Conservation (phyloP, 2,113 vertebrate genomes). For the Pseudorectes ferrugineus region DNA sequence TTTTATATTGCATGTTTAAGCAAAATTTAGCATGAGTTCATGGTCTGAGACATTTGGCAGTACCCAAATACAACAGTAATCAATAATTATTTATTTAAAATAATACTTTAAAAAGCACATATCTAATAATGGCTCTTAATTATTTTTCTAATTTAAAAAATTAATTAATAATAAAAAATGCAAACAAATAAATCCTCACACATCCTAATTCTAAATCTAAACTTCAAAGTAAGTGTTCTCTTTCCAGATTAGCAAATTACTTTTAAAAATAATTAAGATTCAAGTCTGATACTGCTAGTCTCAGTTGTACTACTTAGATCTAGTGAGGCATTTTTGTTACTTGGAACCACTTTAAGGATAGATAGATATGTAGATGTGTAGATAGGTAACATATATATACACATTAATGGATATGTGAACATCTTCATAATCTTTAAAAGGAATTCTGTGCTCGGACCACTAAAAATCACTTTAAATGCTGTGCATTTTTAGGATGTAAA, state of each 20-base stretch:
- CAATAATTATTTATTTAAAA: background rate
- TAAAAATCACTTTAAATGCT: background rate
- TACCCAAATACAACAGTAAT: background rate
- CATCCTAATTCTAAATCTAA: background rate
- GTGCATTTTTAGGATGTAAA: background rate
- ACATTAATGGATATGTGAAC: background rate
- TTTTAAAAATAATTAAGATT: background rate
- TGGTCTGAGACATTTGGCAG: background rate
- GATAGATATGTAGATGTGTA: background rate
- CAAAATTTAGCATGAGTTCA: background rate
- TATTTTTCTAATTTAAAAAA: background rate
- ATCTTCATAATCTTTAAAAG: background rate
- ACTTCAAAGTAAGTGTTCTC: background rate
- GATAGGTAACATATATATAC: background rate
- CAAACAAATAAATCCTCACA: background rate
- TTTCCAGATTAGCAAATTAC: background rate
- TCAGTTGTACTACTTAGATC: background rate
- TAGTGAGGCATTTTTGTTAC: background rate
- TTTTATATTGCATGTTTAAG: background rate
- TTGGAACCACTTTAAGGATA: background rate
- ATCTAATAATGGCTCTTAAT: background rate
- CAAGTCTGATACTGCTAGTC: background rate
- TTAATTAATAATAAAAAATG: background rate
- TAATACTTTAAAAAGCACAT: background rate
- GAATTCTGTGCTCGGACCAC: background rate